Evolutionary conservation across 2,113 vertebrate genomes (phyloP).

Genomic region (Nerophis ophidion): DNA sequence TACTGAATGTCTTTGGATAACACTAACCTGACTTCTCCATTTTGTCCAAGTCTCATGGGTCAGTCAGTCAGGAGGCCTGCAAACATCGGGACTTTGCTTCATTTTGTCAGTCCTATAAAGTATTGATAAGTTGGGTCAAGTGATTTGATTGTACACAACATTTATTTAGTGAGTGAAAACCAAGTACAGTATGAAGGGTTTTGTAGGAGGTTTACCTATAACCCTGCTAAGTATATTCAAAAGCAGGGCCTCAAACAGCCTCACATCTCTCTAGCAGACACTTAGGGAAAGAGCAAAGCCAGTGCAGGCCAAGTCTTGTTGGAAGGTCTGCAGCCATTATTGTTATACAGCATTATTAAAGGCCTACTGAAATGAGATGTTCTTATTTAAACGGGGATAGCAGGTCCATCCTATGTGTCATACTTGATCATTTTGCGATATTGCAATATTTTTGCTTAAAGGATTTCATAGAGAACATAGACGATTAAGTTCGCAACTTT

Average conservation of each 20-base stretch:
- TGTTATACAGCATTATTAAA: neutral
- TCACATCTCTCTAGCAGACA: slow-evolving; percentile 67
- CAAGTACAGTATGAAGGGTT: neutral
- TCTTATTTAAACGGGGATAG: too few species aligned
- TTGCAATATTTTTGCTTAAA: too few species aligned
- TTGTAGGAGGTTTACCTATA: slow-evolving; percentile 72
- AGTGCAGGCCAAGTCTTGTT: slow-evolving; percentile 54
- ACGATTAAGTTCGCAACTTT: too few species aligned
- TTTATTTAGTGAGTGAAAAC: neutral
- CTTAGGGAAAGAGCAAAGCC: slow-evolving; percentile 65
- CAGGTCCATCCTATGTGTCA: too few species aligned
- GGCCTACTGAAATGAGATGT: too few species aligned
- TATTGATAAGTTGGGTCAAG: neutral
- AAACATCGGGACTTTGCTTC: neutral
- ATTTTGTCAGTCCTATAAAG: slow-evolving; percentile 5
- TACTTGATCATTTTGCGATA: too few species aligned
- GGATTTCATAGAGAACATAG: too few species aligned
- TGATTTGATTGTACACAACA: neutral
- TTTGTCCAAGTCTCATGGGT: neutral
- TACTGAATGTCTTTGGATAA: neutral
- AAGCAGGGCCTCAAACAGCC: slow-evolving; percentile 74
- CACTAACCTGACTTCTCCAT: neutral
- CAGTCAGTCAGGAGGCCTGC: slow-evolving; percentile 5
- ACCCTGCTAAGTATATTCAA: slow-evolving; percentile 53
- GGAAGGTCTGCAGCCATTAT: slow-evolving; percentile 45